Evolutionary conservation across 2,888 invertebrate species (phyloP).

Genomic region (Melieria crassipennis): DNA sequence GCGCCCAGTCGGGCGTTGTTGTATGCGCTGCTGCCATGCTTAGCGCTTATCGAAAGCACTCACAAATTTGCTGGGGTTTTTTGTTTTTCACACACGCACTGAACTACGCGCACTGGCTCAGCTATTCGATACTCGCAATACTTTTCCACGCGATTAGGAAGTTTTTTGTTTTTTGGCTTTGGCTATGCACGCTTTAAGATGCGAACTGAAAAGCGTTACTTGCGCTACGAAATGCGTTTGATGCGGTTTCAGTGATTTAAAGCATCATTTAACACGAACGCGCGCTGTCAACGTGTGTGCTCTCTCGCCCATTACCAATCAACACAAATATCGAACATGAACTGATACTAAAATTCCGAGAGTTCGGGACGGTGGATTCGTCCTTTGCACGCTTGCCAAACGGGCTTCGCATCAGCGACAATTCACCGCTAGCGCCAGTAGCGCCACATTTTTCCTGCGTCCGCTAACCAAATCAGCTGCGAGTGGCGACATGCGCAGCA

Average conservation of each 20-base stretch:
- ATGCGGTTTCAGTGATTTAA: background rate
- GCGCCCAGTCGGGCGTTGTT: constrained; percentile 10
- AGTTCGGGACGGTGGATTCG: constrained; percentile 37
- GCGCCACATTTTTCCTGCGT: constrained; percentile 9
- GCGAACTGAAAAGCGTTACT: too few relatives aligned
- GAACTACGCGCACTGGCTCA: too few relatives aligned
- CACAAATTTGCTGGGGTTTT: too few relatives aligned
- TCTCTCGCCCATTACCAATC: constrained; percentile 61
- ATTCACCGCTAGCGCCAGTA: background rate
- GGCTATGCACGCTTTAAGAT: too few relatives aligned
- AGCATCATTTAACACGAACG: background rate
- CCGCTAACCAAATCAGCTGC: background rate
- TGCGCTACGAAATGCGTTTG: too few relatives aligned
- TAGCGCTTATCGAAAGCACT: too few relatives aligned
- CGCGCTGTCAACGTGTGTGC: constrained; percentile 16
- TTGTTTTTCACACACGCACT: too few relatives aligned
- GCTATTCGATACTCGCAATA: too few relatives aligned
- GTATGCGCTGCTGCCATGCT: too few relatives aligned
- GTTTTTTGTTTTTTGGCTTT: too few relatives aligned
- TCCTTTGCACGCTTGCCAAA: constrained; percentile 36
- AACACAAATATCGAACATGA: constrained; percentile 66
- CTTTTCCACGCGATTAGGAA: too few relatives aligned
- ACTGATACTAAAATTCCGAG: constrained; percentile 60
- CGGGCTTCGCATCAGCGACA: constrained; percentile 22
- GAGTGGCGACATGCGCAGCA: background rate